A percentile compares a stretch with the other conserved stretches of the same genome.
Evolutionary conservation across 2,888 invertebrate genomes (phyloP).

Genomic region (Amphipyra berbera): DNA sequence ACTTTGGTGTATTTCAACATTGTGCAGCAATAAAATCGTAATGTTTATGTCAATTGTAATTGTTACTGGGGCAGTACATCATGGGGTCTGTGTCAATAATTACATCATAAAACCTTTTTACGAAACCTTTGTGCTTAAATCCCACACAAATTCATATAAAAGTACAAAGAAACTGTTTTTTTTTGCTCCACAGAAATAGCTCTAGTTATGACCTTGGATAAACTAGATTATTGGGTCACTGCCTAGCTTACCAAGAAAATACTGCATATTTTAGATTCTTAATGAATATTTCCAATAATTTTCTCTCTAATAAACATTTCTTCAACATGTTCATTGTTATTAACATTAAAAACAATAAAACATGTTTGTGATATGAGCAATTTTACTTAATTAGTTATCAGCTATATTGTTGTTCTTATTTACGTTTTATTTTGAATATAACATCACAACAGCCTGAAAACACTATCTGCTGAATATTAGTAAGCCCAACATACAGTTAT

Average conservation of each 20-base stretch:
- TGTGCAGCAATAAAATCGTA: slow-evolving; percentile 5
- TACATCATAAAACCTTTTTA: slow-evolving; percentile 38
- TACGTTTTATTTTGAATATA: no score
- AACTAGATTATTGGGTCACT: slow-evolving; percentile 49
- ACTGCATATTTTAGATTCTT: slow-evolving; percentile 3
- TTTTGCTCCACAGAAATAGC: slow-evolving; percentile 25
- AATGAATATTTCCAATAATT: neutral
- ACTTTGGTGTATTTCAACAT: slow-evolving; percentile 11
- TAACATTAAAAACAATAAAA: neutral
- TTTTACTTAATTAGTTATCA: no score
- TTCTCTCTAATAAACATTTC: neutral
- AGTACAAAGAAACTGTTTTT: slow-evolving; percentile 6
- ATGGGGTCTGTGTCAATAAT: slow-evolving; percentile 27
- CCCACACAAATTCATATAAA: neutral
- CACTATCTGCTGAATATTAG: no score
- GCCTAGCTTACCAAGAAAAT: slow-evolving; percentile 12
- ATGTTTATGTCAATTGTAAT: slow-evolving; percentile 13
- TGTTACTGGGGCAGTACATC: slow-evolving; percentile 32
- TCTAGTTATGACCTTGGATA: slow-evolving; percentile 43
- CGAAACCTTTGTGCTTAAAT: neutral
- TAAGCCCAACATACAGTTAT: no score
- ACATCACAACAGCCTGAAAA: no score
- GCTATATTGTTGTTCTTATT: no score
- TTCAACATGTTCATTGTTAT: neutral
- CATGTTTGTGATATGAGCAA: no score